These are phyloP conservation scores for Arrhopalites spinosus DNA, from an alignment of 2,888 invertebrate species.

Conservation along the genomic window DNA sequence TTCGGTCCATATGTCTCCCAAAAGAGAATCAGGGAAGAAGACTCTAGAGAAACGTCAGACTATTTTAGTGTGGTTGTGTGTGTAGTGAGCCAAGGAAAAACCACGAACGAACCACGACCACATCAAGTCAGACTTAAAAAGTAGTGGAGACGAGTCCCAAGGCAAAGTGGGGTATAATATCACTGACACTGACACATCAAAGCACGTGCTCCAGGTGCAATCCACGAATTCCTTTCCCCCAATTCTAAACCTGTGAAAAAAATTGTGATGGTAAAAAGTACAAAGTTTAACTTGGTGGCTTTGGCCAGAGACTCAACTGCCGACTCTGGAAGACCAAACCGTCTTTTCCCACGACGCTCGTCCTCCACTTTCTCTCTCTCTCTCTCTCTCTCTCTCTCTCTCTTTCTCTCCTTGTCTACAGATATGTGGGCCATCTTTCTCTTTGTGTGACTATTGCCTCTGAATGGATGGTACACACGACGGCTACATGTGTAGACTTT, in stretches of 20 bases:
- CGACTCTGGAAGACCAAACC: background rate
- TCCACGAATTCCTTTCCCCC: background rate
- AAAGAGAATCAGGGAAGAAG: background rate
- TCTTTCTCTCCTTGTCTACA: background rate
- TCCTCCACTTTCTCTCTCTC: background rate
- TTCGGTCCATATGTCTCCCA: constrained; percentile 11
- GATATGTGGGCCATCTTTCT: background rate
- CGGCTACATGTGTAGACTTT: too few relatives aligned
- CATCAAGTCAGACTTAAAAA: background rate
- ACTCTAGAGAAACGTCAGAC: too few relatives aligned
- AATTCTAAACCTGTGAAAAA: background rate
- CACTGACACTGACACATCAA: background rate
- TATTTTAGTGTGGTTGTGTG: too few relatives aligned
- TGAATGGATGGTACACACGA: too few relatives aligned
- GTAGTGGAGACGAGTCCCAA: background rate
- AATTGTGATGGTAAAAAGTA: too few relatives aligned
- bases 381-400: background rate
- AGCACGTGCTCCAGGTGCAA: constrained; percentile 13
- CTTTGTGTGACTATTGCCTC: too few relatives aligned
- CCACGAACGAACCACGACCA: background rate
- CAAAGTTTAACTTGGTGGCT: background rate
- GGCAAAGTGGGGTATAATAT: constrained; percentile 2
- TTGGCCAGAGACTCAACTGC: background rate
- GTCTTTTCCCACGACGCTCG: constrained; percentile 10
- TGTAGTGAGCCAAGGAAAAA: background rate